Evolutionary conservation across 1,140 invertebrate genomes (phyloP).

Genomic region (Phortica variegata): DNA sequence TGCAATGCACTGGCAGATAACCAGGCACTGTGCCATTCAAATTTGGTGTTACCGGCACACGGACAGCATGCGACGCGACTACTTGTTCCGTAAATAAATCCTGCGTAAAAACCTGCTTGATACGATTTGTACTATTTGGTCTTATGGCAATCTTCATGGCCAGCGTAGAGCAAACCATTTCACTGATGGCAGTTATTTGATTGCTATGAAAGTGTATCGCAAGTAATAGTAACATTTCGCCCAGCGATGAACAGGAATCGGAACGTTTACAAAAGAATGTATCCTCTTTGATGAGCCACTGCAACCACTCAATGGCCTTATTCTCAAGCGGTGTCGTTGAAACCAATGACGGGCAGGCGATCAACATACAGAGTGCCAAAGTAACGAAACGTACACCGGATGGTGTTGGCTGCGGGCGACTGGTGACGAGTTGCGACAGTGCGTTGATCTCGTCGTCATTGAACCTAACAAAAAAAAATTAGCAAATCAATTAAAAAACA

Average conservation of each 20-base stretch:
- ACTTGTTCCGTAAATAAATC: constrained; percentile 98
- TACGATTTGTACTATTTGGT: constrained; percentile 84
- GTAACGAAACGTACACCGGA: constrained; percentile 92
- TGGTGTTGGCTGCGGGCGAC: constrained; percentile 83
- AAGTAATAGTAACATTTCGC: constrained; percentile 94
- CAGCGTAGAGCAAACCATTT: constrained; percentile 89
- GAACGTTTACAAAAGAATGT: constrained; percentile 80
- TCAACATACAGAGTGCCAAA: constrained; percentile 89
- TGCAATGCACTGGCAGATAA: constrained; percentile 95
- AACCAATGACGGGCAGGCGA: constrained; percentile 89
- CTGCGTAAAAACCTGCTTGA: constrained; percentile 94
- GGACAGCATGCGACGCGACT: constrained; percentile 92
- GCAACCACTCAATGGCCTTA: constrained; percentile 90
- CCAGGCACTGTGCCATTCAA: constrained; percentile 87
- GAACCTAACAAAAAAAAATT: constrained; percentile 62
- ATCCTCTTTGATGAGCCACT: constrained; percentile 89
- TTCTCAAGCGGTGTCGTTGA: constrained; percentile 78
- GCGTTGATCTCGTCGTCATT: constrained; percentile 89
- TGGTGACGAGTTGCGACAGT: constrained; percentile 82
- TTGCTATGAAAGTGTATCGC: constrained; percentile 97
- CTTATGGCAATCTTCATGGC: constrained; percentile 94
- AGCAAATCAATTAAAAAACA: background rate
- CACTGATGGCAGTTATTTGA: constrained; percentile 87
- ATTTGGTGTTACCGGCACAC: constrained; percentile 89
- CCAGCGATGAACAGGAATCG: constrained; percentile 81